Evolutionary conservation across 2,113 vertebrate species (phyloP).

Genomic region (Rhinogobius similis): DNA sequence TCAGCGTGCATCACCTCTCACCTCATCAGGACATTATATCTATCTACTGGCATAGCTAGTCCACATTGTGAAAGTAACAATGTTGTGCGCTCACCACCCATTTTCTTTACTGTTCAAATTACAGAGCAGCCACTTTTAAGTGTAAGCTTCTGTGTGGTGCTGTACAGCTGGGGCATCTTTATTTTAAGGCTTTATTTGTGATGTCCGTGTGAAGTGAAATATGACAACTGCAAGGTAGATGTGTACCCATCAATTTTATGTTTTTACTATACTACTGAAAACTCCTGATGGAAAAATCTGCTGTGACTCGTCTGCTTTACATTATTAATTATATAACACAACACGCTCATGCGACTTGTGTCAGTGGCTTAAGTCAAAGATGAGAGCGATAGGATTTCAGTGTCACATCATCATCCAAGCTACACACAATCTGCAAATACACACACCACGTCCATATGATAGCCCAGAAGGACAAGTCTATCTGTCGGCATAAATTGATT

Average conservation of each 20-base stretch:
- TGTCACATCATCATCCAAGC: conserved; percentile 32
- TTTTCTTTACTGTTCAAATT: neutral
- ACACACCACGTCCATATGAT: conserved; percentile 39
- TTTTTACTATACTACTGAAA: neutral
- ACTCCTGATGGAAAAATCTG: conserved; percentile 6
- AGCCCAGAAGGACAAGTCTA: conserved; percentile 51
- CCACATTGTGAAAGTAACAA: neutral
- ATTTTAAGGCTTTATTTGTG: neutral
- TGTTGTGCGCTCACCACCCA: neutral
- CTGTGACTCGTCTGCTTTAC: conserved; percentile 8
- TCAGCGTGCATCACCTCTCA: conserved; percentile 6
- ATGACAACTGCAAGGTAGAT: neutral
- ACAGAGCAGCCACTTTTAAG: neutral
- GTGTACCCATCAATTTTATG: neutral
- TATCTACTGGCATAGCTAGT: neutral
- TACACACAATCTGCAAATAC: conserved; percentile 45
- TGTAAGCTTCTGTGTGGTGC: neutral
- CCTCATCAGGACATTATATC: conserved; percentile 1
- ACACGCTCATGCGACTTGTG: conserved; percentile 16
- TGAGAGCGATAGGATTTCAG: conserved; percentile 43
- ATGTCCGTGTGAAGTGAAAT: conserved; percentile 3
- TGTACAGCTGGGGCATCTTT: conserved; percentile 11
- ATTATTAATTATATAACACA: conserved; percentile 16
- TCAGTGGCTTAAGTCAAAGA: conserved; percentile 27
- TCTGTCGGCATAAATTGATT: conserved; percentile 60